phyloP scores from a whole-genome alignment of 2,888 invertebrate species.

The Erynnis tages region DNA sequence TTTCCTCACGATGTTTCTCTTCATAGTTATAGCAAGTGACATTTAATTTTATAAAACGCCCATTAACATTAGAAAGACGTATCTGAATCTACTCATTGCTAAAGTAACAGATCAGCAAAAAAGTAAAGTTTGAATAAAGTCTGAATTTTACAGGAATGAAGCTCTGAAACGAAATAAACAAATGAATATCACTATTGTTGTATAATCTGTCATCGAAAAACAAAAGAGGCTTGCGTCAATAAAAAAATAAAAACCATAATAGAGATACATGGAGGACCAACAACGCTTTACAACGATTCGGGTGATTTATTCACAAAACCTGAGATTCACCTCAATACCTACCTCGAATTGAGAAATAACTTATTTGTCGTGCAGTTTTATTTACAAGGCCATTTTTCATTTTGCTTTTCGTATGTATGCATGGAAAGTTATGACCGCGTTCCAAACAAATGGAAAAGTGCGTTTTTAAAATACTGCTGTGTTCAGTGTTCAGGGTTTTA shows the following conservation, averaged over 20 bases:
- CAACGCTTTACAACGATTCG: constrained; percentile 7
- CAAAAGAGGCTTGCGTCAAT: background rate
- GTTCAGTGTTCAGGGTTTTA: background rate
- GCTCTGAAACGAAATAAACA: no score
- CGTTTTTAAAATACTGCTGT: constrained; percentile 6
- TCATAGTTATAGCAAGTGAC: no score
- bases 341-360: constrained; percentile 22
- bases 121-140: no score
- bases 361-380: constrained; percentile 25
- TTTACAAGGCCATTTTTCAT: constrained; percentile 26
- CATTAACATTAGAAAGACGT: no score
- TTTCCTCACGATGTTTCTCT: no score
- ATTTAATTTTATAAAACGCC: no score
- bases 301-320: constrained; percentile 23
- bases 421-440: constrained; percentile 15
- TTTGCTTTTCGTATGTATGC: constrained; percentile 15
- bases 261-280: constrained; percentile 19
- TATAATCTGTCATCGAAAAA: no score
- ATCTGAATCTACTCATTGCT: no score
- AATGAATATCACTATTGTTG: no score
- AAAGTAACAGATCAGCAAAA: no score
- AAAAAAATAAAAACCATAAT: constrained; percentile 11
- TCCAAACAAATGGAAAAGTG: constrained; percentile 12
- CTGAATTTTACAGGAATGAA: no score
- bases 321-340: constrained; percentile 19